These are phyloP conservation scores for Euphonia xanthogaster DNA, from an alignment of 2,797 vertebrate species.

Conservation along the genomic window DNA sequence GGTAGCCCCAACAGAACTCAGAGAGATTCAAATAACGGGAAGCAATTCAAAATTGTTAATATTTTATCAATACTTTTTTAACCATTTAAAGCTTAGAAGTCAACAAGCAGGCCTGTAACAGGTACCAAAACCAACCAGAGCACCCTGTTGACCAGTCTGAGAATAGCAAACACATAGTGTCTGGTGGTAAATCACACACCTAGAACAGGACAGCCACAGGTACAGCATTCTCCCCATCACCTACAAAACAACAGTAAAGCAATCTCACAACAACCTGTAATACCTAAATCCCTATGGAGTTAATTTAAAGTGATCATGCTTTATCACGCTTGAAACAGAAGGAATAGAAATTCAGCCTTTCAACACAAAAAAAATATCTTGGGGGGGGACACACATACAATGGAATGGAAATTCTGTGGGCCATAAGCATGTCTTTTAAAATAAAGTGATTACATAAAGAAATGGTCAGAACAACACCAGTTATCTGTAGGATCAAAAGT, in stretches of 20 bases:
- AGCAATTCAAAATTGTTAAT: background rate
- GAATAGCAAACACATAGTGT: accelerated
- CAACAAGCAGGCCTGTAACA: background rate
- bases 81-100: background rate
- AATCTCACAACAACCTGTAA: background rate
- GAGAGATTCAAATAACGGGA: background rate
- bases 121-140: background rate
- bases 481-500: background rate
- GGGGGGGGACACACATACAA: background rate
- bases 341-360: background rate
- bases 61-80: background rate
- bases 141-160: background rate
- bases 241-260: background rate
- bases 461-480: background rate
- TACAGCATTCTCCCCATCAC: background rate
- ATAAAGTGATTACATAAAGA: background rate
- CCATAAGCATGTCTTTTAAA: background rate
- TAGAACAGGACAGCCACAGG: background rate
- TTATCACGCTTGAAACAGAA: background rate
- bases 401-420: background rate
- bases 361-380: background rate
- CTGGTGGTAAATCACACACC: background rate
- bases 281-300: background rate
- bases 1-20: background rate
- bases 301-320: background rate